Percentiles rank a stretch among this genome's conserved stretches.
Conservation (phyloP, 2,113 vertebrate species). For the Megaleporinus macrocephalus region DNA sequence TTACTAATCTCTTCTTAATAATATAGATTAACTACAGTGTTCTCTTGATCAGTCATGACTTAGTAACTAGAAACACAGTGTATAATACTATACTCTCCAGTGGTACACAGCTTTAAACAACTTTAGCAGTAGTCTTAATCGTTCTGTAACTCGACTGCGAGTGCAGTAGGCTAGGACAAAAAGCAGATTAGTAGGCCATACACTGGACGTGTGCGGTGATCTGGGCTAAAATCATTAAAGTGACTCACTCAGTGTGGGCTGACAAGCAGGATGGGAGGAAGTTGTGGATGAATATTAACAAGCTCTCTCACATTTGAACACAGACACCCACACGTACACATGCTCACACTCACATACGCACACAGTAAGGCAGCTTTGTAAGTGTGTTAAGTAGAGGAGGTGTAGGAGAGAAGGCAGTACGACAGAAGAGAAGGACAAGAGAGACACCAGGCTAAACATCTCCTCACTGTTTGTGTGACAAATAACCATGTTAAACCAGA, state of each 20-base stretch:
- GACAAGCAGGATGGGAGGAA: background rate
- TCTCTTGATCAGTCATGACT: background rate
- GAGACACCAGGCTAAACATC: background rate
- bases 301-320: slow-evolving; percentile 1
- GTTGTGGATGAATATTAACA: background rate
- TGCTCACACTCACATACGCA: background rate
- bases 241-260: slow-evolving; percentile 1
- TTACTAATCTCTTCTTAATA: background rate
- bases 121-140: background rate
- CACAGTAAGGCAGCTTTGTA: slow-evolving; percentile 32
- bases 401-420: slow-evolving; percentile 27
- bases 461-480: background rate
- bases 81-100: slow-evolving; percentile 20
- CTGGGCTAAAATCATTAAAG: background rate
- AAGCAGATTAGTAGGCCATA: background rate
- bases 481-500: background rate
- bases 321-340: background rate
- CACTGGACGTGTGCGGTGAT: background rate
- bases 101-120: slow-evolving; percentile 9
- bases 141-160: background rate
- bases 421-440: background rate
- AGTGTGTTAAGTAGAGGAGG: slow-evolving; percentile 4
- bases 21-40: slow-evolving; percentile 20
- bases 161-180: background rate
- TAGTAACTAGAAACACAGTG: slow-evolving; percentile 4